Percentiles rank a stretch among this genome's conserved stretches.
Conservation (phyloP, 1,140 invertebrate species). For the Macrosteles quadrilineatus region DNA sequence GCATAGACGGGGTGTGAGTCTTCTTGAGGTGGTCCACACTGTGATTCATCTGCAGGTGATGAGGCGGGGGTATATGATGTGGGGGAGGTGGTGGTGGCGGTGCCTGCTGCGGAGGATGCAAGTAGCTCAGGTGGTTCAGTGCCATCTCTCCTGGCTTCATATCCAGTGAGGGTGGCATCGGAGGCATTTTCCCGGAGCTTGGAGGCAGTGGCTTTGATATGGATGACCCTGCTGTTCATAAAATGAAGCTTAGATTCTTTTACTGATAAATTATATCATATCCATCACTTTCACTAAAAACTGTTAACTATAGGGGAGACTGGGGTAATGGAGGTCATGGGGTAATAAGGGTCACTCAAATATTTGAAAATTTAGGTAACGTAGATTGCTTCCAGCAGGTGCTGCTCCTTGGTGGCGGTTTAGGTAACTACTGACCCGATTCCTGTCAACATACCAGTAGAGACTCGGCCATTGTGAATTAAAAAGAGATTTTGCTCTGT, state of each 20-base stretch:
- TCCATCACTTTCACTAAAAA: no score
- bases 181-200: conserved; percentile 39
- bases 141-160: conserved; percentile 30
- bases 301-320: no score
- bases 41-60: conserved; percentile 53
- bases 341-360: no score
- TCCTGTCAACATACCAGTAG: no score
- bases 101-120: conserved; percentile 40
- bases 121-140: conserved; percentile 53
- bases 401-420: no score
- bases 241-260: not conserved
- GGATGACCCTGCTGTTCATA: conserved; percentile 18
- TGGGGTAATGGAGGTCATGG: no score
- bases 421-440: no score
- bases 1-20: conserved; percentile 45
- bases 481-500: no score
- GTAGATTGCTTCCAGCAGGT: no score
- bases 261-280: no score
- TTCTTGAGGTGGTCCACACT: conserved; percentile 38
- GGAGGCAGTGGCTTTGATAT: conserved; percentile 49
- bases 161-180: conserved; percentile 28
- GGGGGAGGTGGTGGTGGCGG: conserved; percentile 57
- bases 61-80: conserved; percentile 63
- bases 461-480: no score
- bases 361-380: no score